phyloP scores from a whole-genome alignment of 2,797 vertebrate species.

The Oreochromis grahami region DNA sequence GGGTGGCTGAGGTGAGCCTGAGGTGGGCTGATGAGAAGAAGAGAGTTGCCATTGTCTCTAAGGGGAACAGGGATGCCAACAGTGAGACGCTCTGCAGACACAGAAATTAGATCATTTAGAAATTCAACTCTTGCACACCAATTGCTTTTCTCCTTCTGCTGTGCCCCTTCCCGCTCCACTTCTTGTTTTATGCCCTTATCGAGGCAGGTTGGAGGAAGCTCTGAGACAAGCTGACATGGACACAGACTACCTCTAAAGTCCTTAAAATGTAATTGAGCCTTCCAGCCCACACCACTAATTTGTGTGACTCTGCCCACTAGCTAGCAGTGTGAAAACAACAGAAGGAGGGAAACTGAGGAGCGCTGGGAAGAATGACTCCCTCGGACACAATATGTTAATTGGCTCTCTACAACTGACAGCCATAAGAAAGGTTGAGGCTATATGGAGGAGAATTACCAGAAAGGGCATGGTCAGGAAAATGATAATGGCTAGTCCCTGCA shows the following conservation, averaged over 20 bases:
- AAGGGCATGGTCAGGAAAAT: constrained; percentile 66
- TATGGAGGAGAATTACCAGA: constrained; percentile 56
- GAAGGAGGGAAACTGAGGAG: constrained; percentile 32
- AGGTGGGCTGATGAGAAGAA: constrained; percentile 63
- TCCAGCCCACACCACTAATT: constrained; percentile 76
- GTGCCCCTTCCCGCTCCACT: background rate
- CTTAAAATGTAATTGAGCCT: constrained; percentile 80
- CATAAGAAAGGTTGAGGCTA: constrained; percentile 68
- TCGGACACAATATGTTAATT: constrained; percentile 80
- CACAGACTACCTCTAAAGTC: constrained; percentile 68
- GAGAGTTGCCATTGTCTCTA: constrained; percentile 56
- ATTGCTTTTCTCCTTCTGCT: constrained; percentile 40
- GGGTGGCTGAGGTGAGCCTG: constrained; percentile 38
- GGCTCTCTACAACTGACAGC: constrained; percentile 68
- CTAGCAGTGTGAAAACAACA: constrained; percentile 70
- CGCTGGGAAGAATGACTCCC: constrained; percentile 61
- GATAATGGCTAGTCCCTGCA: constrained; percentile 56
- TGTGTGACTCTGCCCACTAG: constrained; percentile 68
- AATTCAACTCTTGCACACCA: constrained; percentile 58
- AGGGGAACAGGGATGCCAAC: constrained; percentile 54
- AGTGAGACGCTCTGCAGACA: constrained; percentile 53
- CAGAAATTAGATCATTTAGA: constrained; percentile 71
- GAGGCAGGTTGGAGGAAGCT: constrained; percentile 50
- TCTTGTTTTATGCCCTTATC: constrained; percentile 53
- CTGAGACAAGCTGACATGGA: constrained; percentile 60